Conservation (phyloP, 1,140 invertebrate species). For the Oedothorax gibbosus region DNA sequence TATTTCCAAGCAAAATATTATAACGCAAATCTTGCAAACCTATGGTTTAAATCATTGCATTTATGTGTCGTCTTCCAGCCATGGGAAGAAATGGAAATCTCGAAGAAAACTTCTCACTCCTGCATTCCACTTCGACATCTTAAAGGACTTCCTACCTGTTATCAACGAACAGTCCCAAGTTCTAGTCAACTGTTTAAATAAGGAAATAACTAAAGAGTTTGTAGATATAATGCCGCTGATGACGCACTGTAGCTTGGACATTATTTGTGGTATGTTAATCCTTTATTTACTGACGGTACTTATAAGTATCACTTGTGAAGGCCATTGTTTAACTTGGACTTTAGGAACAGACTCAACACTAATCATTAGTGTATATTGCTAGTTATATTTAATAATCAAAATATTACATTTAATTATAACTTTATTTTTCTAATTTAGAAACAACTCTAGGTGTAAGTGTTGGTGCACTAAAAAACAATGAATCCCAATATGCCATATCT, state of each 20-base stretch:
- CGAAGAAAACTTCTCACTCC: slow-evolving; percentile 72
- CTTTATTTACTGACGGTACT: background rate
- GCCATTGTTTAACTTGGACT: background rate
- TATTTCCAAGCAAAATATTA: too few relatives aligned
- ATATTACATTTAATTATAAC: too few relatives aligned
- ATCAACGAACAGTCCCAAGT: slow-evolving; percentile 71
- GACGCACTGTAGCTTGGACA: slow-evolving; percentile 44
- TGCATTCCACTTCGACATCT: slow-evolving; percentile 73
- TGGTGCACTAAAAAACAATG: slow-evolving; percentile 76
- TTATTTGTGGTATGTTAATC: slow-evolving; percentile 54
- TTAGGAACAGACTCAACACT: too few relatives aligned
- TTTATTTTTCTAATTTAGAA: slow-evolving; percentile 72
- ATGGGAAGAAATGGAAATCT: slow-evolving; percentile 70
- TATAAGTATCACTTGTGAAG: background rate
- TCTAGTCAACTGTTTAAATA: slow-evolving; percentile 65
- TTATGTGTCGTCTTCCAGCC: slow-evolving; percentile 73
- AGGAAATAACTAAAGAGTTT: slow-evolving; percentile 60
- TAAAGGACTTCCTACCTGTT: slow-evolving; percentile 71
- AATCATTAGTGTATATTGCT: too few relatives aligned
- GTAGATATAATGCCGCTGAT: slow-evolving; percentile 42
- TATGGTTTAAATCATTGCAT: too few relatives aligned
- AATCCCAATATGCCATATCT: slow-evolving; percentile 82
- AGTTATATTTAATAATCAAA: too few relatives aligned
- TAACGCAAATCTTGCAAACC: too few relatives aligned
- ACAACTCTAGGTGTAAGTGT: slow-evolving; percentile 85